Evolutionary conservation across 2,888 invertebrate genomes (phyloP), one percentile per base, ranked within the genome.

Genomic region (Colostygia pectinataria): DNA sequence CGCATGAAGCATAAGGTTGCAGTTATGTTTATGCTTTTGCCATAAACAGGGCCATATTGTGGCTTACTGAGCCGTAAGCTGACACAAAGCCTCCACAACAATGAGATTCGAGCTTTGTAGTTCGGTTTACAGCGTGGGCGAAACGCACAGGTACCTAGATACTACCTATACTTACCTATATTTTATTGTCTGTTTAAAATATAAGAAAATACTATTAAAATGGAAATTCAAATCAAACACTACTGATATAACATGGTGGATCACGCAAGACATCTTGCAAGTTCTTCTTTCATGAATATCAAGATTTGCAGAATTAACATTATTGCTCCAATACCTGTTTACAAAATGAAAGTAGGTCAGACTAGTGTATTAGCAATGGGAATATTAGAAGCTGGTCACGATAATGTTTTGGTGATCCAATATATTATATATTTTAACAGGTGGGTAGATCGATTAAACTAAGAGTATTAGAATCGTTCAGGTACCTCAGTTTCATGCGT

Each of bases 381-480:
- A n/a, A n/a, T n/a, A n/a, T n/a, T n/a, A n/a, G n/a, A n/a, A n/a
- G n/a, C n/a, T n/a, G n/a, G n/a, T n/a, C n/a, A n/a, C n/a, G n/a
- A n/a, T n/a, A n/a, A n/a, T n/a, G n/a, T n/a, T n/a, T 15, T 15
- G 15, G 15, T 15, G 2, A 15, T 15, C 4, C 15, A 15, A 4
- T 15, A 15, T 15, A 3, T 15, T 15, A 15, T 15, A 15, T 15
- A 15, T 15, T 15, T 15, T 15, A n/a, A n/a, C n/a, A n/a, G n/a
- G n/a, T n/a, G n/a, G n/a, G n/a, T n/a, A n/a, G n/a, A n/a, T n/a
- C n/a, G n/a, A n/a, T n/a, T n/a, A 4, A 15, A 81, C 80, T 81
- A 82, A 80, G 75, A 77, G 78, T 75, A 78, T 78, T 75, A 4
- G 72, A 74, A 77, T 69, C 71, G 66, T 75, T 78, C 75, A 72